Percentiles rank a stretch among this genome's conserved stretches.
These are phyloP conservation scores for Masnerella sp. DNA, from an alignment of 2,888 invertebrate genomes.

Conservation along the genomic window DNA sequence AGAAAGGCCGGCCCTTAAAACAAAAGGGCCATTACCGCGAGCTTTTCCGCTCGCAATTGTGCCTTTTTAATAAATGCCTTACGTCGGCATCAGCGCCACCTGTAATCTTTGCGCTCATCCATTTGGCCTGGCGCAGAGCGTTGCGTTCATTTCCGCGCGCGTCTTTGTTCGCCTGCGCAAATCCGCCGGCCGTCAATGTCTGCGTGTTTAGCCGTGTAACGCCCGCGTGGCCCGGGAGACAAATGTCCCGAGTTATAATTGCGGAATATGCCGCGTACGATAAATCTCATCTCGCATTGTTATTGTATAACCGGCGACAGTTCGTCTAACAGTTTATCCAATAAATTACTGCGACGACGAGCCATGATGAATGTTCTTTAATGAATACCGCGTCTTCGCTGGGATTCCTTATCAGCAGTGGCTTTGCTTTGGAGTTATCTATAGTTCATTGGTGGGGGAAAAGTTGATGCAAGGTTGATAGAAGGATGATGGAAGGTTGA, in stretches of 20 bases:
- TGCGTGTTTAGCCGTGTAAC: slow-evolving; percentile 40
- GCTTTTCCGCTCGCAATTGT: not conserved
- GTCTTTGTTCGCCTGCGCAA: slow-evolving; percentile 31
- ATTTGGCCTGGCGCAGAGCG: no score
- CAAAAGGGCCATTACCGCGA: slow-evolving; percentile 11
- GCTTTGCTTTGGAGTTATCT: no score
- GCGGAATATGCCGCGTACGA: slow-evolving; percentile 65
- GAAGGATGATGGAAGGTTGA: no score
- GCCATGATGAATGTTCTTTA: slow-evolving; percentile 44
- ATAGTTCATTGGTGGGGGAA: no score
- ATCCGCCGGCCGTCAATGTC: slow-evolving; percentile 33
- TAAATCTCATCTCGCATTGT: slow-evolving; percentile 61
- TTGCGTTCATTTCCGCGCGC: slow-evolving; percentile 18
- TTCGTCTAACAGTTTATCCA: slow-evolving; percentile 53
- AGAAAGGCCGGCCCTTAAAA: no score
- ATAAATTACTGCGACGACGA: slow-evolving; percentile 49
- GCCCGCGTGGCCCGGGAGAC: slow-evolving; percentile 37
- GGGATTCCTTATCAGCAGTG: no score
- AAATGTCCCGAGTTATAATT: slow-evolving; percentile 69
- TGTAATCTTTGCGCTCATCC: slow-evolving; percentile 15
- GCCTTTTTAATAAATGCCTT: slow-evolving; percentile 14
- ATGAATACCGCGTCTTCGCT: slow-evolving; percentile 14
- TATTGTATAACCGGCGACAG: slow-evolving; percentile 64
- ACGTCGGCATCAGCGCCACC: slow-evolving; percentile 1
- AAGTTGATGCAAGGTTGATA: no score